Conservation (phyloP, 2,797 vertebrate species). For the Sitta carolinensis region DNA sequence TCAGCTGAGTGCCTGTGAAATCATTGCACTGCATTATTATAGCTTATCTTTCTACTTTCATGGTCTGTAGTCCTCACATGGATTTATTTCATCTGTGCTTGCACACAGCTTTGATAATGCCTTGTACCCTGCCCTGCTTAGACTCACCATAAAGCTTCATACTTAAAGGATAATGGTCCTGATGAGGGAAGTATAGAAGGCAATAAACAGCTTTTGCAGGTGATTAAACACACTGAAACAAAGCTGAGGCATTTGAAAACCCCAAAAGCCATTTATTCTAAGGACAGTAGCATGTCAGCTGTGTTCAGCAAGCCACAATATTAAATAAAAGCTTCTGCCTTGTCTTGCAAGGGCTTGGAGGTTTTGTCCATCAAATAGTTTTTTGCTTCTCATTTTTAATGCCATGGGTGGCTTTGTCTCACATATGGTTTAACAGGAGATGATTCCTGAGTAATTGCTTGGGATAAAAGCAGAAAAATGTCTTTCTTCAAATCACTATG, state of each 20-base stretch:
- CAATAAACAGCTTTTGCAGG: conserved; percentile 60
- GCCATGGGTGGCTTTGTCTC: background rate
- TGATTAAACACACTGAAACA: conserved; percentile 60
- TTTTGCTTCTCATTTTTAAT: background rate
- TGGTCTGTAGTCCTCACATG: background rate
- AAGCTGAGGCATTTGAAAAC: conserved; percentile 50
- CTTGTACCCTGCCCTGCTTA: conserved; percentile 9
- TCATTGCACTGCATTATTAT: background rate
- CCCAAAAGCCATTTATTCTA: conserved; percentile 53
- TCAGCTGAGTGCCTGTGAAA: conserved; percentile 4
- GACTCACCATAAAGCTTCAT: background rate
- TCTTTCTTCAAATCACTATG: background rate
- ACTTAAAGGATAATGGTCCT: conserved; percentile 51
- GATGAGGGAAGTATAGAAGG: conserved; percentile 44
- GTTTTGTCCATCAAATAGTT: background rate
- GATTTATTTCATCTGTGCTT: conserved; percentile 45
- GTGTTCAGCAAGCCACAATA: conserved; percentile 12
- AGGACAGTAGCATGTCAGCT: background rate
- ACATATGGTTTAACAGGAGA: background rate
- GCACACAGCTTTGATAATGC: background rate
- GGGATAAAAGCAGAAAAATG: conserved; percentile 23
- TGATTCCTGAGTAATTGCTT: conserved; percentile 28
- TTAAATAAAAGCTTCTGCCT: conserved; percentile 41
- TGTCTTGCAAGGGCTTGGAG: background rate
- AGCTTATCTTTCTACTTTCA: conserved; percentile 29